A percentile compares a stretch with the other conserved stretches of the same genome.
Evolutionary conservation across 2,113 vertebrate genomes (phyloP).

Genomic region (Petroica traversi): DNA sequence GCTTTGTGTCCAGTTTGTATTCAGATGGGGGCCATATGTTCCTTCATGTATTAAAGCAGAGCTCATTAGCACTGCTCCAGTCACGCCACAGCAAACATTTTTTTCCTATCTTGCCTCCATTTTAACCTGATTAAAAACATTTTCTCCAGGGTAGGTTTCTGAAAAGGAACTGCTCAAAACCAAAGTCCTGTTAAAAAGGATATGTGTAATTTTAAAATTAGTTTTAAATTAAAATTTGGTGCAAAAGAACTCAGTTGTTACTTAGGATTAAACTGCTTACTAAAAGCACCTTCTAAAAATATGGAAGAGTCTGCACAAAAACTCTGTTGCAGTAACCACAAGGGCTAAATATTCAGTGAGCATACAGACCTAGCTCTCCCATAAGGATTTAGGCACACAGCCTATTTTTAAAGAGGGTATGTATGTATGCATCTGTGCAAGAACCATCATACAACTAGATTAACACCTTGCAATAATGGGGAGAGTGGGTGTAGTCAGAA

Average conservation of each 20-base stretch:
- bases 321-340: not conserved
- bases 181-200: not conserved
- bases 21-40: constrained; percentile 77
- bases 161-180: not conserved
- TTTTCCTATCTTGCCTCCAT: constrained; percentile 49
- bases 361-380: not conserved
- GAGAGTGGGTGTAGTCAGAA: constrained; percentile 53
- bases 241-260: not conserved
- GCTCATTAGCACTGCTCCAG: constrained; percentile 63
- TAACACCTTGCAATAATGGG: constrained; percentile 54
- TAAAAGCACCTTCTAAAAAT: not conserved
- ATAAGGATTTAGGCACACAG: not conserved
- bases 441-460: constrained; percentile 42
- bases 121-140: constrained; percentile 72
- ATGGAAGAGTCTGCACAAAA: not conserved
- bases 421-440: constrained; percentile 21
- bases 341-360: not conserved
- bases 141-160: constrained; percentile 59
- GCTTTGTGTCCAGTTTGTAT: constrained; percentile 74
- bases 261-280: not conserved
- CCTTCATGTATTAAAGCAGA: constrained; percentile 69
- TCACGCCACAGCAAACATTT: constrained; percentile 55
- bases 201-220: not conserved
- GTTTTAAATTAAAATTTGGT: not conserved
- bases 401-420: constrained; percentile 13